Percentiles rank a stretch among this genome's conserved stretches.
These are phyloP conservation scores for Acanthisitta chloris DNA, from an alignment of 2,113 vertebrate species.

Conservation along the genomic window DNA sequence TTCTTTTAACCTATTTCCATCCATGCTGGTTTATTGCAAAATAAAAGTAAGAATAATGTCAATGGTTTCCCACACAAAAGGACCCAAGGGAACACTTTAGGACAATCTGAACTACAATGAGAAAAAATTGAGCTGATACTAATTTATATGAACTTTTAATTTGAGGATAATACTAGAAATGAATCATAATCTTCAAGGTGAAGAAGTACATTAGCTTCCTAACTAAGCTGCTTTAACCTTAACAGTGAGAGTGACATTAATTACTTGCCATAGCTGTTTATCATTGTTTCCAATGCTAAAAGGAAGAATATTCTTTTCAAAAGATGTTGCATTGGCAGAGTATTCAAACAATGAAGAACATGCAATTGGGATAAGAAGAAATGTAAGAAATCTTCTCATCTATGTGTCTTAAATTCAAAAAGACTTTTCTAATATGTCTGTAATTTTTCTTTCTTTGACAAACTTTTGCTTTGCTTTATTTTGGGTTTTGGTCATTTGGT, in stretches of 20 bases:
- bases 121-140: slow-evolving; percentile 38
- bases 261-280: slow-evolving; percentile 33
- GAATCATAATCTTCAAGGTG: slow-evolving; percentile 70
- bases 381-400: not conserved
- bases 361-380: not conserved
- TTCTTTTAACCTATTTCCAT: slow-evolving; percentile 53
- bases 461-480: not conserved
- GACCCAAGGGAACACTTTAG: slow-evolving; percentile 54
- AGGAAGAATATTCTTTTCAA: slow-evolving; percentile 14
- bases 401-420: not conserved
- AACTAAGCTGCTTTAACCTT: slow-evolving; percentile 63
- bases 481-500: not conserved
- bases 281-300: not conserved
- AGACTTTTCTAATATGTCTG: not conserved
- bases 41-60: slow-evolving; percentile 53
- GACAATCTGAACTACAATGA: slow-evolving; percentile 45
- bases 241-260: slow-evolving; percentile 64
- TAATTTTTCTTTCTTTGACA: not conserved
- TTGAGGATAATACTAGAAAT: slow-evolving; percentile 66
- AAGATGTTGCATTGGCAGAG: not conserved
- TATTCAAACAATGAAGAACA: not conserved
- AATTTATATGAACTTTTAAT: slow-evolving; percentile 73
- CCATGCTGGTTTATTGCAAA: slow-evolving; percentile 27
- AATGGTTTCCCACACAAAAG: slow-evolving; percentile 54
- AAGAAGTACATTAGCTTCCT: slow-evolving; percentile 52